A percentile compares a stretch with the other conserved stretches of the same genome.
These are phyloP conservation scores for Sitodiplosis mosellana DNA, from an alignment of 1,140 invertebrate species.

Conservation along the genomic window DNA sequence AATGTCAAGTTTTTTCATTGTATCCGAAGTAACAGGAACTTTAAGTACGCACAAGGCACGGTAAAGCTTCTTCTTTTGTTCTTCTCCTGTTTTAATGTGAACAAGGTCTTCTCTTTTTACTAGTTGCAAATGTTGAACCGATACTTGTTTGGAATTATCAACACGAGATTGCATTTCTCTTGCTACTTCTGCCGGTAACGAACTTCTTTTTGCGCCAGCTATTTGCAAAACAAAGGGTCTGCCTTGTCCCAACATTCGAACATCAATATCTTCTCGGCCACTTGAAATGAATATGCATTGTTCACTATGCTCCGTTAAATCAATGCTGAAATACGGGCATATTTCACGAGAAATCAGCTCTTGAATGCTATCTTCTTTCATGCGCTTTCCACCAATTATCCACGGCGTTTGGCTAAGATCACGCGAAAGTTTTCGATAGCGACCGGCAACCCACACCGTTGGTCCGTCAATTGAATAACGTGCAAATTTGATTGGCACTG, in stretches of 20 bases:
- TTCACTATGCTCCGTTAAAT: too few relatives aligned
- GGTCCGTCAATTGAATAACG: slow-evolving; percentile 29
- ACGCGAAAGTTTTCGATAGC: slow-evolving; percentile 79
- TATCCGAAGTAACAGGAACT: slow-evolving; percentile 27
- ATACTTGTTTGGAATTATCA: slow-evolving; percentile 37
- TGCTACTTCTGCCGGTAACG: slow-evolving; percentile 23
- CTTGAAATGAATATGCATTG: slow-evolving; percentile 61
- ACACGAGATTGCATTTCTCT: slow-evolving; percentile 36
- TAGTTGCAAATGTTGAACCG: slow-evolving; percentile 44
- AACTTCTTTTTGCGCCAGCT: slow-evolving; percentile 39
- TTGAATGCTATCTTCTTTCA: slow-evolving; percentile 73
- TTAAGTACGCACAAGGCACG: slow-evolving; percentile 47
- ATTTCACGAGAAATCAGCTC: slow-evolving; percentile 62
- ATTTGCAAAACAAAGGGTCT: slow-evolving; percentile 76
- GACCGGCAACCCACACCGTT: slow-evolving; percentile 39
- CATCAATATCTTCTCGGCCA: slow-evolving; percentile 83
- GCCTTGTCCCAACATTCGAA: slow-evolving; percentile 68
- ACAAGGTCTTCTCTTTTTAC: slow-evolving; percentile 42
- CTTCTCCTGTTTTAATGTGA: slow-evolving; percentile 70
- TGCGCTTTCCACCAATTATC: slow-evolving; percentile 64
- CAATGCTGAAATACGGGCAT: slow-evolving; percentile 28
- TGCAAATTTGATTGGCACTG: slow-evolving; percentile 20
- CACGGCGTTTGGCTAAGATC: slow-evolving; percentile 85
- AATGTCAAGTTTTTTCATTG: slow-evolving; percentile 33
- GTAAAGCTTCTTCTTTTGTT: slow-evolving; percentile 70